Percentiles rank a stretch among this genome's conserved stretches.
phyloP scores from a whole-genome alignment of 2,888 invertebrate genomes.

The Hirtodrosophila histrioides region DNA sequence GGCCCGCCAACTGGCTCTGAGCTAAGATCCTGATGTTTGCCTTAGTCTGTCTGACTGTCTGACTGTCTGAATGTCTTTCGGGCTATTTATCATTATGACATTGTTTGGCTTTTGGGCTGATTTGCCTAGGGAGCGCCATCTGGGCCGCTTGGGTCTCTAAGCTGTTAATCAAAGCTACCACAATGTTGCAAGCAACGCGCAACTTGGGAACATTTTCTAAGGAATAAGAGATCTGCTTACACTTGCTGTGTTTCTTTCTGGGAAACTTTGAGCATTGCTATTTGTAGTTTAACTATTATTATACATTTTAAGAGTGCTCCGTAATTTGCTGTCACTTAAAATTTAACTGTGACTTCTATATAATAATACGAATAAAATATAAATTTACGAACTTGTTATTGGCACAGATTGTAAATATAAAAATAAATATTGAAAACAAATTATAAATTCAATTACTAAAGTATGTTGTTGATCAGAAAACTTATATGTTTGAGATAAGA shows the following conservation, averaged over 20 bases:
- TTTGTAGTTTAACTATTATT: no score
- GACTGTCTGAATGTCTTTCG: conserved; percentile 20
- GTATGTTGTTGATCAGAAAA: no score
- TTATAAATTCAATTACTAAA: no score
- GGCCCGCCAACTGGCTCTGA: conserved; percentile 23
- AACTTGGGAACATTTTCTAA: conserved; percentile 35
- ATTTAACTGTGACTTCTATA: no score
- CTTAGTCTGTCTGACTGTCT: background rate
- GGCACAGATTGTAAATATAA: no score
- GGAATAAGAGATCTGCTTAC: conserved; percentile 18
- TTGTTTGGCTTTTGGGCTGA: conserved; percentile 64
- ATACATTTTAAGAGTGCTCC: no score
- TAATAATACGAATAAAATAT: no score
- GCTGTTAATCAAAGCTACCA: conserved; percentile 70
- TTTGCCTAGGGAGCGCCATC: conserved; percentile 67
- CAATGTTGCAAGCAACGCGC: conserved; percentile 26
- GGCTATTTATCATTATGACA: conserved; percentile 76
- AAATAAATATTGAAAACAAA: no score
- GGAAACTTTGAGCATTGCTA: no score
- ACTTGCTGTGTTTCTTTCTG: background rate
- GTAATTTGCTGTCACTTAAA: no score
- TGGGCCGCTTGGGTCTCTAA: conserved; percentile 53
- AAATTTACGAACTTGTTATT: no score
- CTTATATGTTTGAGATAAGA: no score
- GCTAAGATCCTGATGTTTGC: conserved; percentile 26